Percentiles rank a stretch among this genome's conserved stretches.
phyloP scores from a whole-genome alignment of 2,888 invertebrate species.

The Ochropacha duplaris region DNA sequence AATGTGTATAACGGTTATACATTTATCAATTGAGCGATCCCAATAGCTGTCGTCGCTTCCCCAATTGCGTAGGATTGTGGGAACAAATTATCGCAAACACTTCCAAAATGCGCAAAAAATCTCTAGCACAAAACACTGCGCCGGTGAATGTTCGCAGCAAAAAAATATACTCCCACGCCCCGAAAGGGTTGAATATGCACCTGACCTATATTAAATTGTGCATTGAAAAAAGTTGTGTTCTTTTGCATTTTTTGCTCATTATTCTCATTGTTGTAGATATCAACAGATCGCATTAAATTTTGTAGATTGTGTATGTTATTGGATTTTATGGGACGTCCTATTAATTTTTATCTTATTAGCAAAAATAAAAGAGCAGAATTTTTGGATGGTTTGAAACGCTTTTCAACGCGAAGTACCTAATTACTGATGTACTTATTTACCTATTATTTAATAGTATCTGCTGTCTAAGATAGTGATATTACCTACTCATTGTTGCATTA shows the following conservation, averaged over 20 bases:
- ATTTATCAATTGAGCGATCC: constrained; percentile 54
- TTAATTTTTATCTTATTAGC: neutral
- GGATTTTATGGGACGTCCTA: neutral
- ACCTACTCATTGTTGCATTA: too few species aligned
- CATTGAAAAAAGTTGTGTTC: constrained; percentile 66
- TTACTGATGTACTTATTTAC: too few species aligned
- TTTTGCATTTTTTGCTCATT: constrained; percentile 73
- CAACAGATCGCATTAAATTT: constrained; percentile 51
- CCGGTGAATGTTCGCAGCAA: constrained; percentile 46
- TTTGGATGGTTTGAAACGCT: too few species aligned
- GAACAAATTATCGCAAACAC: constrained; percentile 83
- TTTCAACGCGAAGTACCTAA: too few species aligned
- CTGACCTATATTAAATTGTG: constrained; percentile 78
- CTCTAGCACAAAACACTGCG: constrained; percentile 63
- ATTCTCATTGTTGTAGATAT: constrained; percentile 58
- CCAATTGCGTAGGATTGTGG: constrained; percentile 68
- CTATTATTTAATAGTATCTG: too few species aligned
- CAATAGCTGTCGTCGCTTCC: constrained; percentile 77
- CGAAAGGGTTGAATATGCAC: constrained; percentile 80
- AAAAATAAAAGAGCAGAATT: too few species aligned
- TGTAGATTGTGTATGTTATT: constrained; percentile 45
- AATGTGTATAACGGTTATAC: constrained; percentile 51
- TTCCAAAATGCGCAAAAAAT: constrained; percentile 64
- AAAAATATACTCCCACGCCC: constrained; percentile 77
- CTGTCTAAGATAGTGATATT: neutral